Evolutionary conservation across 2,113 vertebrate genomes (phyloP), one percentile per base, ranked within the genome.

Genomic region (Dipodomys stephensi): DNA sequence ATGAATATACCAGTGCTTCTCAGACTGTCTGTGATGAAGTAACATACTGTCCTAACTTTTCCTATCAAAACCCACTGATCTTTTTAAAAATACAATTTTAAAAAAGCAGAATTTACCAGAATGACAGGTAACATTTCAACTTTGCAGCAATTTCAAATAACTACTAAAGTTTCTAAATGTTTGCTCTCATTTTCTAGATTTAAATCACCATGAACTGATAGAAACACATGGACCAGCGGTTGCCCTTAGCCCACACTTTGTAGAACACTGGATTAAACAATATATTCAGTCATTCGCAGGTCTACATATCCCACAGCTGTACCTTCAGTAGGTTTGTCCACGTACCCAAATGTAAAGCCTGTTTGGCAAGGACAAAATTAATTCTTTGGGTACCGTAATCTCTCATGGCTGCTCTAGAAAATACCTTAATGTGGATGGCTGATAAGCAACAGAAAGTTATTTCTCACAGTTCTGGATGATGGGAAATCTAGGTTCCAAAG

Each of bases 81-180:
- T 16, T 57, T 57, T 57, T 57, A 15, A 57, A 57, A 16, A 13
- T 13, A 18, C 53, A 57, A 57, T 57, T 57, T 57, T 3, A 57
- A 57, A 13, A 57, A 13, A 57, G 53, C 53, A 57, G 2, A 57
- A 57, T 15, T 18, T 57, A 27, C 15, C 49, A 79, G 88, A 18
- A 90, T 94, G 49, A 12, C 32, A 11, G 4, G 10, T 62, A 9
- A 77, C 11, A 3, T 53, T 91, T 94, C 23, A 9, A 77, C 11
- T 3, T 53, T 91, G 93, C 23, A 81, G 27, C 39, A 49, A 87
- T 72, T 44, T 81, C 62, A 91, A 79, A 49, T 64, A 35, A 20
- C 67, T 60, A 6, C 30, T 27, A 53, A 67, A 62, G 23, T 62
- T 62, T 92, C 32, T 76, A 77, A 71, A 44, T 6, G 23, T n/a